Evolutionary conservation across 2,888 invertebrate genomes (phyloP).

Genomic region (Oegoconia quadripuncta): DNA sequence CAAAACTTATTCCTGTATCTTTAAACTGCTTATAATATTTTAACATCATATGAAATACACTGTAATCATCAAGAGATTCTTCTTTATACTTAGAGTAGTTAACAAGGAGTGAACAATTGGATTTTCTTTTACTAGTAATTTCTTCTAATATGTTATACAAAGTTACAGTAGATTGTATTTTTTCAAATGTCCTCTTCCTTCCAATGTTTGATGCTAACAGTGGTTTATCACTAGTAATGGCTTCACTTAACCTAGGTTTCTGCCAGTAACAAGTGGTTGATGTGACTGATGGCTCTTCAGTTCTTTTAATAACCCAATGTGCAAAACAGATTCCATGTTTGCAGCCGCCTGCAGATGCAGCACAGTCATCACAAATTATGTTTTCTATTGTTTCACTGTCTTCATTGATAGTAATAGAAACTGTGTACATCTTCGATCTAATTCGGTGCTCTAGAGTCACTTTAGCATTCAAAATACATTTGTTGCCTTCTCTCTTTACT

Average conservation of each 20-base stretch:
- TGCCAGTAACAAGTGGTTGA: slow-evolving; percentile 6
- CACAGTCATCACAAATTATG: slow-evolving; percentile 8
- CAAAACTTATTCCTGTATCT: too few species aligned
- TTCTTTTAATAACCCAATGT: slow-evolving; percentile 8
- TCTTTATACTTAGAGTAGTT: too few species aligned
- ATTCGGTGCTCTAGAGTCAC: slow-evolving; percentile 11
- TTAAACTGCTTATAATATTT: too few species aligned
- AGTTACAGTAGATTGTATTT: too few species aligned
- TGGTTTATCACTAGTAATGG: not conserved
- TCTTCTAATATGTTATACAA: too few species aligned
- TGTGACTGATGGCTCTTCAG: slow-evolving; percentile 1
- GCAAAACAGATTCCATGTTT: slow-evolving; percentile 8
- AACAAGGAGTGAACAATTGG: too few species aligned
- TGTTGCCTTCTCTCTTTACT: slow-evolving; percentile 1
- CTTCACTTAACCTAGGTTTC: slow-evolving; percentile 1
- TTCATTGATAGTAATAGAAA: slow-evolving; percentile 1
- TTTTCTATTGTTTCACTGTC: not conserved
- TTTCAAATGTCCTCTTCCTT: too few species aligned
- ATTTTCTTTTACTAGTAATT: too few species aligned
- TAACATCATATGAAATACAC: too few species aligned
- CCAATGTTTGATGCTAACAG: too few species aligned
- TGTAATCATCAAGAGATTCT: too few species aligned
- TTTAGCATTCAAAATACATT: slow-evolving; percentile 4
- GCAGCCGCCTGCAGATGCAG: slow-evolving; percentile 9
- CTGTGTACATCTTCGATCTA: slow-evolving; percentile 4